These are phyloP conservation scores for Genyomyrus donnyi DNA, from an alignment of 2,113 vertebrate species.

Conservation along the genomic window DNA sequence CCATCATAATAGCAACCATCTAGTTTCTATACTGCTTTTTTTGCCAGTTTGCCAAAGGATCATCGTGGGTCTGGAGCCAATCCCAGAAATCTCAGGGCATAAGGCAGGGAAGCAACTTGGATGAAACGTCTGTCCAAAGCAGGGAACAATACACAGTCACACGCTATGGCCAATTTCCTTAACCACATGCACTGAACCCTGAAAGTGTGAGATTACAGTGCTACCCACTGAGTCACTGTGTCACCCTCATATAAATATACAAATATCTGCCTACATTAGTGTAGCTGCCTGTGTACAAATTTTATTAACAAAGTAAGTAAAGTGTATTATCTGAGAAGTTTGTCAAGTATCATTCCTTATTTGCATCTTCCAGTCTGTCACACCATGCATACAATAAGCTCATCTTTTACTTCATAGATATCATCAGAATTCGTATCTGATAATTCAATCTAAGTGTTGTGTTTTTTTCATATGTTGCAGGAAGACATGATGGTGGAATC, in stretches of 20 bases:
- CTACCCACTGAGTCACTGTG: not conserved
- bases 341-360: not conserved
- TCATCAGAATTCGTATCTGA: not conserved
- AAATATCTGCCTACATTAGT: not conserved
- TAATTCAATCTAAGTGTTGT: not conserved
- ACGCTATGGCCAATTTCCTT: not conserved
- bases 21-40: not conserved
- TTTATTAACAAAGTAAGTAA: not conserved
- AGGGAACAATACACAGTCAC: not conserved
- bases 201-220: not conserved
- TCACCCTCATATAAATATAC: not conserved
- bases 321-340: not conserved
- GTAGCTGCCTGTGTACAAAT: not conserved
- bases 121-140: not conserved
- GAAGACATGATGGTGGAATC: not conserved
- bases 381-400: not conserved
- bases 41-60: not conserved
- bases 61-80: not conserved
- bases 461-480: not conserved
- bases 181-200: not conserved
- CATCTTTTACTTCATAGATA: not conserved
- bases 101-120: not conserved
- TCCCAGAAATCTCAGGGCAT: not conserved
- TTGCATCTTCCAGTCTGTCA: not conserved
- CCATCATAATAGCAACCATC: not conserved